Evolutionary conservation across 1,140 invertebrate genomes (phyloP).

Genomic region (Galleria mellonella): DNA sequence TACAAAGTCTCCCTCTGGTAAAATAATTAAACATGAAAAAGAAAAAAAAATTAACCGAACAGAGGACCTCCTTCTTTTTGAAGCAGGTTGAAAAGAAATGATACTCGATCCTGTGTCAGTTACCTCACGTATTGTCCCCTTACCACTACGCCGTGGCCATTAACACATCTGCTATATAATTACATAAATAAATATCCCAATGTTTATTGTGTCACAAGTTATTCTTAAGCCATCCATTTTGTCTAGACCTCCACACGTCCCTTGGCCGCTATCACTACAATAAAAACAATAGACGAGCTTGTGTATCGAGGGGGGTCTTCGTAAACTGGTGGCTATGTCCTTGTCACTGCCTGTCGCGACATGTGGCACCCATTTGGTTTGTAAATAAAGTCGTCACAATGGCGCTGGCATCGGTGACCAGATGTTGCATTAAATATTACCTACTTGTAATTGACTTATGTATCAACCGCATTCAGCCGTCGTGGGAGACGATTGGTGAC

Average conservation of each 20-base stretch:
- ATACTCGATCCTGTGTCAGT: constrained; percentile 6
- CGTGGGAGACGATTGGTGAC: constrained; percentile 21
- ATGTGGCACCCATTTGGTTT: constrained; percentile 64
- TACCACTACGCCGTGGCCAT: constrained; percentile 1
- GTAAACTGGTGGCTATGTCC: constrained; percentile 32
- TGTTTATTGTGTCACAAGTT: constrained; percentile 65
- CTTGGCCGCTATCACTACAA: not conserved
- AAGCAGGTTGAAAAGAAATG: no score
- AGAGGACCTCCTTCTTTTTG: no score
- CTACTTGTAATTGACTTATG: not conserved
- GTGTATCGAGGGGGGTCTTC: constrained; percentile 12
- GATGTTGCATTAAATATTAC: constrained; percentile 24
- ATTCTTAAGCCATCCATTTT: constrained; percentile 28
- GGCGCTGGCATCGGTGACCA: constrained; percentile 23
- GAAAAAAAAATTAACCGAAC: no score
- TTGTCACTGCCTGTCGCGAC: constrained; percentile 58
- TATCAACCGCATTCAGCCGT: no score
- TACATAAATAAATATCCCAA: constrained; percentile 55
- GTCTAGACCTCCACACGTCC: constrained; percentile 13
- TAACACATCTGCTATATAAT: constrained; percentile 55
- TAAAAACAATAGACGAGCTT: not conserved
- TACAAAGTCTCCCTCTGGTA: no score
- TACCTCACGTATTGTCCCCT: not conserved
- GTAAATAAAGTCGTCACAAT: constrained; percentile 54
- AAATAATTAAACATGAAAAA: no score